phyloP scores from a whole-genome alignment of 2,113 vertebrate species.

The Sceloporus tristichus region DNA sequence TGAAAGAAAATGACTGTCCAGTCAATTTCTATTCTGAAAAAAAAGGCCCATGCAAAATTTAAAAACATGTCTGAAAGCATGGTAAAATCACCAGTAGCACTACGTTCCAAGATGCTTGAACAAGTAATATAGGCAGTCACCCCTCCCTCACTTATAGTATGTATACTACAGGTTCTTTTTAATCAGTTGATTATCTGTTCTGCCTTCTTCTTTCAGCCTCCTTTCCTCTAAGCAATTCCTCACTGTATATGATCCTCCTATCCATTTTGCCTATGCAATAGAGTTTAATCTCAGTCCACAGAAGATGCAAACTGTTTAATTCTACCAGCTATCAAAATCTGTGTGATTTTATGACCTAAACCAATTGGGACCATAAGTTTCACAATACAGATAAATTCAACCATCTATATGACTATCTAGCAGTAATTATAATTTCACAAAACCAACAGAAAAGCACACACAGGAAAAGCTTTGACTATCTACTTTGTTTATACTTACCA shows the following conservation, averaged over 20 bases:
- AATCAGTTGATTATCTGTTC: background rate
- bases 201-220: background rate
- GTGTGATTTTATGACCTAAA: too few species aligned
- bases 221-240: background rate
- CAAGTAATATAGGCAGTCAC: too few species aligned
- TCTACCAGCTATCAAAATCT: background rate
- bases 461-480: background rate
- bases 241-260: background rate
- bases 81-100: too few species aligned
- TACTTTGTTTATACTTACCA: constrained; percentile 72
- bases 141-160: too few species aligned
- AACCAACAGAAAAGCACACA: background rate
- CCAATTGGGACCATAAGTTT: background rate
- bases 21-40: too few species aligned
- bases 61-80: too few species aligned
- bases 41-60: too few species aligned
- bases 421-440: background rate
- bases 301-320: background rate
- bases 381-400: background rate
- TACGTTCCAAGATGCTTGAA: too few species aligned
- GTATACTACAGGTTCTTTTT: background rate
- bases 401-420: background rate
- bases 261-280: background rate
- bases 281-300: background rate
- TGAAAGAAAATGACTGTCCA: too few species aligned